phyloP scores from a whole-genome alignment of 2,113 vertebrate genomes.

The Scatophagus argus region DNA sequence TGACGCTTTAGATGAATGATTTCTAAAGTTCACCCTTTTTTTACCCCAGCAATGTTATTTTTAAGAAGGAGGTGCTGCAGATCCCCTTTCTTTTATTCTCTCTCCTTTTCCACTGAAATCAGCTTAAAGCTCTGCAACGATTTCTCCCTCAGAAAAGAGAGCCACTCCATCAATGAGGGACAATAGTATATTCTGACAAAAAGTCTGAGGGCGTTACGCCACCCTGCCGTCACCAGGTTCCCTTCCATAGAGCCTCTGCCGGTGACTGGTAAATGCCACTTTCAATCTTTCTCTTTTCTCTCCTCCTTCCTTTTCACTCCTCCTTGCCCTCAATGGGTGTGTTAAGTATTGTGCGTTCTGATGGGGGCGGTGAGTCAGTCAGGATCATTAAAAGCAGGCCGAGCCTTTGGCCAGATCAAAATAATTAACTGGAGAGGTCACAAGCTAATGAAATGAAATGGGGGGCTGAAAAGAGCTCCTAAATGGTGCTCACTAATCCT shows the following conservation, averaged over 20 bases:
- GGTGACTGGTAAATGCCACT: slow-evolving; percentile 84
- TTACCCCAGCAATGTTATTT: slow-evolving; percentile 41
- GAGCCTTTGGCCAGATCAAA: slow-evolving; percentile 86
- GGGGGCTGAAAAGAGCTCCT: slow-evolving; percentile 74
- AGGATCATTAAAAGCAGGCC: slow-evolving; percentile 85
- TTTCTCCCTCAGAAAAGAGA: slow-evolving; percentile 60
- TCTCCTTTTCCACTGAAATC: slow-evolving; percentile 38
- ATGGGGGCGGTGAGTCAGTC: slow-evolving; percentile 81
- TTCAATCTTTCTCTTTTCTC: slow-evolving; percentile 77
- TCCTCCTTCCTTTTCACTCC: slow-evolving; percentile 75
- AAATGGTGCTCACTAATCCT: slow-evolving; percentile 85
- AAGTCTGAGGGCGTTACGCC: slow-evolving; percentile 74
- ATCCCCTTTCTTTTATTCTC: slow-evolving; percentile 38
- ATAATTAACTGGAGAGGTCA: slow-evolving; percentile 89
- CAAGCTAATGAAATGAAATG: slow-evolving; percentile 87
- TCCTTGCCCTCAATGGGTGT: slow-evolving; percentile 78
- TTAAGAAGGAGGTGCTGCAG: slow-evolving; percentile 35
- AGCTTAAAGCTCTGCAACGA: slow-evolving; percentile 62
- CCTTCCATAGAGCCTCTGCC: slow-evolving; percentile 66
- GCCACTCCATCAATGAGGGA: slow-evolving; percentile 77
- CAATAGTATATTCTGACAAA: slow-evolving; percentile 82
- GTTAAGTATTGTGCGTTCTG: slow-evolving; percentile 85
- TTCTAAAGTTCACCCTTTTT: slow-evolving; percentile 19
- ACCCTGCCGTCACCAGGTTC: slow-evolving; percentile 66
- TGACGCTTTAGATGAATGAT: slow-evolving; percentile 27